These are phyloP conservation scores for Netelia melanura DNA, from an alignment of 2,888 invertebrate genomes.

Conservation along the genomic window DNA sequence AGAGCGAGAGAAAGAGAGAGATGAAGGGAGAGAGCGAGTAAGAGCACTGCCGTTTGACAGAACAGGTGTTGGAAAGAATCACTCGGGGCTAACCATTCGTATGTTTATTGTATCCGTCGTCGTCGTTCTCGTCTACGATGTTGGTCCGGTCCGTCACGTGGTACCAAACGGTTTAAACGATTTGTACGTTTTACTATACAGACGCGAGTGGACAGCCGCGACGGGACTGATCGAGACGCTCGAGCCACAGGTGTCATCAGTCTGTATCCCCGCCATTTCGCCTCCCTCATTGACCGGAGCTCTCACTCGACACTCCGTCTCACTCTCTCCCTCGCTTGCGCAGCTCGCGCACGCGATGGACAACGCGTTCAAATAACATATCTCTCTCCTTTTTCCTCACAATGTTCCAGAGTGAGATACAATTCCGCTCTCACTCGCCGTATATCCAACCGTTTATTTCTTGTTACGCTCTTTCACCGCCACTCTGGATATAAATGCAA, in stretches of 20 bases:
- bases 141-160: constrained; percentile 74
- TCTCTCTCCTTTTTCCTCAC: constrained; percentile 27
- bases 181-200: constrained; percentile 68
- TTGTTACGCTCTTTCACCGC: neutral
- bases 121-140: constrained; percentile 31
- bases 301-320: constrained; percentile 38
- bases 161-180: constrained; percentile 74
- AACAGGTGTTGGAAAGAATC: constrained; percentile 45
- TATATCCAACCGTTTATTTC: neutral
- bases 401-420: constrained; percentile 1
- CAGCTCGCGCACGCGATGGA: constrained; percentile 62
- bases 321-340: constrained; percentile 53
- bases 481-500: neutral
- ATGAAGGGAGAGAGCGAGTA: constrained; percentile 25
- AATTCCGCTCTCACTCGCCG: constrained; percentile 27
- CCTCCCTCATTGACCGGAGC: constrained; percentile 65
- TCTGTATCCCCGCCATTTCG: constrained; percentile 70
- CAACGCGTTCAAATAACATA: constrained; percentile 40
- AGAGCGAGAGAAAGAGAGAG: constrained; percentile 21
- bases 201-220: constrained; percentile 83
- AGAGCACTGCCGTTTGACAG: constrained; percentile 51
- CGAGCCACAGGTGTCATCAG: constrained; percentile 83
- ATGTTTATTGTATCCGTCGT: constrained; percentile 23
- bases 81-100: constrained; percentile 43
- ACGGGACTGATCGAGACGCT: constrained; percentile 81